phyloP scores from a whole-genome alignment of 2,113 vertebrate species.

The Phaethornis superciliosus region DNA sequence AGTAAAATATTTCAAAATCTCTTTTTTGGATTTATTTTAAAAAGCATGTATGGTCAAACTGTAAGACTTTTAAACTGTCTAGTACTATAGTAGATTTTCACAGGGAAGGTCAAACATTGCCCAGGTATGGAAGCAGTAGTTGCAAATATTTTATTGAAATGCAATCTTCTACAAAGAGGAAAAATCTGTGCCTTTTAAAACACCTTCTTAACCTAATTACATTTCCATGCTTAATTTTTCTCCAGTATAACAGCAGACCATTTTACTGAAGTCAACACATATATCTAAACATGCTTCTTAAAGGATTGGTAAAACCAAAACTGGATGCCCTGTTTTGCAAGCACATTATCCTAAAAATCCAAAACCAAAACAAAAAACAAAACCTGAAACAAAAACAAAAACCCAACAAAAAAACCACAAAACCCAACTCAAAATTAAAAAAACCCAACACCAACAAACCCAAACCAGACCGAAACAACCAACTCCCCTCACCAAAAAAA shows the following conservation, averaged over 20 bases:
- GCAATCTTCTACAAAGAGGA: neutral
- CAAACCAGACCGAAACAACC: neutral
- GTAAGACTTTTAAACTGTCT: neutral
- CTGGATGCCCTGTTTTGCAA: neutral
- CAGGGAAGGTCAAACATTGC: neutral
- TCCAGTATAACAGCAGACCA: neutral
- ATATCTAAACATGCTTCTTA: neutral
- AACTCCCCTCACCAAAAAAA: accelerated
- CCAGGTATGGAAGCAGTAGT: neutral
- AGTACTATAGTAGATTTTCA: neutral
- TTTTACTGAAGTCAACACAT: neutral
- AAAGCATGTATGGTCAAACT: neutral
- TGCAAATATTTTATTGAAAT: neutral
- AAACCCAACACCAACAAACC: too few relatives aligned
- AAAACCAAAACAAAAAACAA: too few relatives aligned
- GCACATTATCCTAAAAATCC: accelerated
- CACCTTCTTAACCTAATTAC: neutral
- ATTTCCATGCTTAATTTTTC: neutral
- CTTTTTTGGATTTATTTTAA: neutral
- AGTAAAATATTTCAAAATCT: neutral
- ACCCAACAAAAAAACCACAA: too few relatives aligned
- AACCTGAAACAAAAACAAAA: too few relatives aligned
- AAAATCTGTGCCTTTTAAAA: neutral
- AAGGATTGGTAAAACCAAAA: neutral
- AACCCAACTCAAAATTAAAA: too few relatives aligned